Conservation (phyloP, 2,797 vertebrate species). For the Pteropus rufus region DNA sequence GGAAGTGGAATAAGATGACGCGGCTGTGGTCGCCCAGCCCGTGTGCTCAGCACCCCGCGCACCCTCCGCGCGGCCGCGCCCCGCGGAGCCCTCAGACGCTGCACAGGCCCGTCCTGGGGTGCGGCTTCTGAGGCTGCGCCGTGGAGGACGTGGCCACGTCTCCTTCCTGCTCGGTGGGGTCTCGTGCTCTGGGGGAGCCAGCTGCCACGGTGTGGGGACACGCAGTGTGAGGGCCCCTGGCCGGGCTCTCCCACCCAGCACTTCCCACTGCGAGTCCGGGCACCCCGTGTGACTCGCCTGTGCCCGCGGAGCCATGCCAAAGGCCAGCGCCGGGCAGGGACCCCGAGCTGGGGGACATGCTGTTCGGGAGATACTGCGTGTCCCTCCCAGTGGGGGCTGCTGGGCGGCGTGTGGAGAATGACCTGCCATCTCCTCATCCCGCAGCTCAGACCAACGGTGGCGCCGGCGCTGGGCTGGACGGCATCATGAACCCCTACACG, state of each 20-base stretch:
- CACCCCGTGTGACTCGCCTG: background rate
- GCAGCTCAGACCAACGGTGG: conserved; percentile 87
- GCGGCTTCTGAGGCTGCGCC: background rate
- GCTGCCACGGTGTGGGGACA: background rate
- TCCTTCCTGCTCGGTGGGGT: background rate
- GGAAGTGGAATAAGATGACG: background rate
- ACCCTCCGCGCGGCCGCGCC: background rate
- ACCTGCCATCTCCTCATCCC: background rate
- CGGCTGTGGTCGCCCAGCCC: background rate
- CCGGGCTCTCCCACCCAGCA: too few relatives aligned
- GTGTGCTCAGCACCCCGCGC: too few relatives aligned
- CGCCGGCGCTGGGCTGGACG: conserved; percentile 85
- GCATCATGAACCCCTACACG: conserved; percentile 87
- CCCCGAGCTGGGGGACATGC: fast-evolving
- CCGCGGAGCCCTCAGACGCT: too few relatives aligned
- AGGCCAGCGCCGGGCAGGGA: background rate
- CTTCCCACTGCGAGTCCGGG: background rate
- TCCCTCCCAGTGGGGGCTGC: too few relatives aligned
- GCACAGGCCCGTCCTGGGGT: background rate
- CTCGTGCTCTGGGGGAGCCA: background rate
- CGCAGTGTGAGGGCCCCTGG: too few relatives aligned
- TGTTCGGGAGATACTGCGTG: background rate
- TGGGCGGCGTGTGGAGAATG: background rate
- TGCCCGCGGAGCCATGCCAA: background rate
- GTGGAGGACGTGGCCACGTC: background rate